Evolutionary conservation across 2,113 vertebrate species (phyloP).

Genomic region (Callopanchax toddi): DNA sequence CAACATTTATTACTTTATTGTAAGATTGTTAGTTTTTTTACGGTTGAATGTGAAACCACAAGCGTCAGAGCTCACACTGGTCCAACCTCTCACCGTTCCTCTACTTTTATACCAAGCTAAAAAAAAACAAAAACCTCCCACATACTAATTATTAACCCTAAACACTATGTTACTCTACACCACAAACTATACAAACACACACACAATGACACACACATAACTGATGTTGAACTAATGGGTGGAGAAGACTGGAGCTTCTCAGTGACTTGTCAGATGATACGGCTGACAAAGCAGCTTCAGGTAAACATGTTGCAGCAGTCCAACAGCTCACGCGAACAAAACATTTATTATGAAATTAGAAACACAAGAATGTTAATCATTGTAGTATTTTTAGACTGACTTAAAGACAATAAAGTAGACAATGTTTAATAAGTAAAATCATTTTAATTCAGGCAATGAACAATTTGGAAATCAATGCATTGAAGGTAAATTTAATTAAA

Average conservation of each 20-base stretch:
- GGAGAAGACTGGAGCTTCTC: slow-evolving; percentile 31
- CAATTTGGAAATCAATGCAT: no score
- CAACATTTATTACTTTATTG: neutral
- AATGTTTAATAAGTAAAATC: neutral
- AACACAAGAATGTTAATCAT: no score
- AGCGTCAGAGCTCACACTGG: slow-evolving; percentile 11
- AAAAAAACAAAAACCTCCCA: slow-evolving; percentile 58
- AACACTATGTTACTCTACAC: slow-evolving; percentile 53
- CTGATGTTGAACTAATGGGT: slow-evolving; percentile 58
- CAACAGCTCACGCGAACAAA: neutral
- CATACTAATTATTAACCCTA: slow-evolving; percentile 52
- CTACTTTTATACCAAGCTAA: slow-evolving; percentile 62
- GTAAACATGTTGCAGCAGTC: slow-evolving; percentile 8
- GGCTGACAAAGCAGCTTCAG: neutral
- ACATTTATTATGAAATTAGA: no score
- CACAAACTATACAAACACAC: slow-evolving; percentile 12
- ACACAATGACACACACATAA: slow-evolving; percentile 5
- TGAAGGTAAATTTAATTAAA: no score
- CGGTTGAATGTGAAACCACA: slow-evolving; percentile 8
- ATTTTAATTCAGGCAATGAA: neutral
- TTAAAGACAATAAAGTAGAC: neutral
- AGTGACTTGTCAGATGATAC: slow-evolving; percentile 9
- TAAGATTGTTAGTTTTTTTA: neutral
- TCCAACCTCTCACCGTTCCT: slow-evolving; percentile 14
- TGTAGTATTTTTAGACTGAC: neutral